A percentile compares a stretch with the other conserved stretches of the same genome.
These are phyloP conservation scores for Anolis apletophallus DNA, from an alignment of 2,797 vertebrate genomes.

Conservation along the genomic window DNA sequence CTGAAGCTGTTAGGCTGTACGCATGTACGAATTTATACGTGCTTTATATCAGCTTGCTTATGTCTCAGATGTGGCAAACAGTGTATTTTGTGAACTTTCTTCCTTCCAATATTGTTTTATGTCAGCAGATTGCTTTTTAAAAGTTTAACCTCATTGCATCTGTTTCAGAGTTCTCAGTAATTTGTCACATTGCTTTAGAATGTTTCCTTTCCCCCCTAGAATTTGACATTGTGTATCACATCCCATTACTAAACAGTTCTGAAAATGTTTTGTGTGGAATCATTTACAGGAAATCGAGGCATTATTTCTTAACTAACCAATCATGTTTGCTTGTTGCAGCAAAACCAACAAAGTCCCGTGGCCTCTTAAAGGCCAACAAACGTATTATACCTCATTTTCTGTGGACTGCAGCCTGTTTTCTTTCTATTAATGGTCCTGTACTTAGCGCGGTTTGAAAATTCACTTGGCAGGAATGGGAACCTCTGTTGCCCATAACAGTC, in stretches of 20 bases:
- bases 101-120: constrained; percentile 33
- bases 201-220: constrained; percentile 57
- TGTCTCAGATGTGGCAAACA: constrained; percentile 62
- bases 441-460: background rate
- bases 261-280: constrained; percentile 54
- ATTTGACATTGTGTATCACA: constrained; percentile 46
- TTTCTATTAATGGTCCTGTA: constrained; percentile 52
- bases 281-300: constrained; percentile 61
- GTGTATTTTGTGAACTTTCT: constrained; percentile 56
- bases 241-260: constrained; percentile 60
- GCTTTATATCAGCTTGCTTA: constrained; percentile 58
- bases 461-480: background rate
- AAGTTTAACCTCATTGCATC: constrained; percentile 60
- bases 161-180: constrained; percentile 62
- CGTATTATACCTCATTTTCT: background rate
- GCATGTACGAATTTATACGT: constrained; percentile 50
- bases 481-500: too few species aligned
- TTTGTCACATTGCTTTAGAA: constrained; percentile 62
- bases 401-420: background rate
- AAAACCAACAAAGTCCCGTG: background rate
- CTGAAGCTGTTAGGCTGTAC: constrained; percentile 45
- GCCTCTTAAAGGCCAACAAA: background rate
- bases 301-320: constrained; percentile 49
- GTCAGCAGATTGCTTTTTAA: constrained; percentile 41
- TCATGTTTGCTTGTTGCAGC: background rate